These are phyloP conservation scores for Actenoides lindsayi DNA, from an alignment of 2,113 vertebrate genomes.

Conservation along the genomic window DNA sequence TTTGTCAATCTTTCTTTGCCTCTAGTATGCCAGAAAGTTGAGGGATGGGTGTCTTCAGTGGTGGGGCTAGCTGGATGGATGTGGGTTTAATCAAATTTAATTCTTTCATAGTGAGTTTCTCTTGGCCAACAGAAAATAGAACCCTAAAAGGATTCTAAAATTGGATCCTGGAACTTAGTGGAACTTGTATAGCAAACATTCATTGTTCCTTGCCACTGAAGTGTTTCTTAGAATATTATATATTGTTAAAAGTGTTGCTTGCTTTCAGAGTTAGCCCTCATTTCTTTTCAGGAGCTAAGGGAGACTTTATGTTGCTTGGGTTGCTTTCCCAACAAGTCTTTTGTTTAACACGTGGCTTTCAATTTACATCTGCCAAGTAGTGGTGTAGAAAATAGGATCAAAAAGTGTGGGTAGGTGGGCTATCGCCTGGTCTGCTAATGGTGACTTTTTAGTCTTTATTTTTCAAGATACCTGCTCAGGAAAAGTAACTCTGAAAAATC, in stretches of 20 bases:
- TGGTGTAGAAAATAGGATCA: not conserved
- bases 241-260: not conserved
- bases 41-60: not conserved
- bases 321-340: not conserved
- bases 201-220: not conserved
- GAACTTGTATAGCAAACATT: not conserved
- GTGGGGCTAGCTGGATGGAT: not conserved
- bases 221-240: not conserved
- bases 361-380: not conserved
- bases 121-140: not conserved
- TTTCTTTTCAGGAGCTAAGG: not conserved
- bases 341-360: not conserved
- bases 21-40: not conserved
- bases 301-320: not conserved
- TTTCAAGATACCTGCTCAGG: not conserved
- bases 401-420: not conserved
- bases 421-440: not conserved
- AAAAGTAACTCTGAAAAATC: not conserved
- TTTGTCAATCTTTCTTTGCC: not conserved
- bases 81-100: not conserved
- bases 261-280: not conserved
- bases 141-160: not conserved
- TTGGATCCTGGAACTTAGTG: not conserved
- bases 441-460: not conserved
- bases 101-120: not conserved